These are phyloP conservation scores for Chloropsis hardwickii DNA, from an alignment of 2,113 vertebrate species.

Conservation along the genomic window DNA sequence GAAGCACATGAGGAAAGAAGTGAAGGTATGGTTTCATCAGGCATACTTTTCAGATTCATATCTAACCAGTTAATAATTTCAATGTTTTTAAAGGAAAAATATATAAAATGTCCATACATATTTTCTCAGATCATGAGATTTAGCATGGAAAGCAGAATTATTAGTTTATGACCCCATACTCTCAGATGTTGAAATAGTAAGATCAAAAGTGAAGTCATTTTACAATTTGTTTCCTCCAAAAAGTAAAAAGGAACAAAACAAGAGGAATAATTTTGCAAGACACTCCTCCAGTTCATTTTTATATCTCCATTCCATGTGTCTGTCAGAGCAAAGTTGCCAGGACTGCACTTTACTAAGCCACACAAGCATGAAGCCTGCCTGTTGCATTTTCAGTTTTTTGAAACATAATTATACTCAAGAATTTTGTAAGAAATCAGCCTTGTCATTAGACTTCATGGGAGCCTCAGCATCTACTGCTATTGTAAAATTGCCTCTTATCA, in stretches of 20 bases:
- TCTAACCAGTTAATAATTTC: not conserved
- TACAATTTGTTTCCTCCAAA: not conserved
- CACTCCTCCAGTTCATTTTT: not conserved
- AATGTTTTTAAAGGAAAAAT: not conserved
- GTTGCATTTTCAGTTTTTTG: not conserved
- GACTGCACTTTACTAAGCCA: not conserved
- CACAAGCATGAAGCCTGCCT: not conserved
- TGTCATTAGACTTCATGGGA: constrained; percentile 37
- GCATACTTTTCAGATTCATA: not conserved
- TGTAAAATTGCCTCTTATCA: constrained; percentile 44
- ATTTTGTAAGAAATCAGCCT: constrained; percentile 33
- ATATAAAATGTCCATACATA: not conserved
- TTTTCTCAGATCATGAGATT: not conserved
- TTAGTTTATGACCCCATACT: not conserved
- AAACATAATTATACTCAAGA: not conserved
- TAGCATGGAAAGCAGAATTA: not conserved
- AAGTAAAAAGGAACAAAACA: not conserved
- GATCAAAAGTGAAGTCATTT: not conserved
- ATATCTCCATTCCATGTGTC: not conserved
- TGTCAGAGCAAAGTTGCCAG: not conserved
- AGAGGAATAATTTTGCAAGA: not conserved
- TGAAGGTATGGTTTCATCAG: not conserved
- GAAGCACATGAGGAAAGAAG: not conserved
- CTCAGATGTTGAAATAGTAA: not conserved
- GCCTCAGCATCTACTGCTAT: constrained; percentile 10